Base-by-base conservation (phyloP, 2,888 invertebrate genomes). In the Acanthoscelides obtectus region DNA sequence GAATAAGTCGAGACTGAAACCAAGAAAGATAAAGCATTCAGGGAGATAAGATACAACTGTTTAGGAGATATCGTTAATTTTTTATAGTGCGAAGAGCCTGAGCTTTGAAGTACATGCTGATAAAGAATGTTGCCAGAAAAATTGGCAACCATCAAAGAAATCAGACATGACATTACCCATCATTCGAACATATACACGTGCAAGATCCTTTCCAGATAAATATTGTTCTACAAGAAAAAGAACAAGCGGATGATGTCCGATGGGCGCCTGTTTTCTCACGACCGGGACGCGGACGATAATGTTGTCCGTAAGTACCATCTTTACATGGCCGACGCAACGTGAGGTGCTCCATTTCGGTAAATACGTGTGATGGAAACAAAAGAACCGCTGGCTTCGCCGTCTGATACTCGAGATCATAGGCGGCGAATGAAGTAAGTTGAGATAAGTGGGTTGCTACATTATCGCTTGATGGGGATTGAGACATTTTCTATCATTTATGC, bases 361-460 rank as follows among this genome's bases (percentile, higher is more conserved):
- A 72, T 74, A 77, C 78, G 78, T 78, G 78, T 72, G 78, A 78
- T 77, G 76, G 75, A 76, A 76, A 69, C 72, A 72, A 78, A 77
- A 73, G 45, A 45, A 45, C 8, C 8, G 45, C 45, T 17, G 45
- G 17, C 45, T 45, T 12, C 3, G 45, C 45, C 17, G 45, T 45
- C 45, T 45, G 45, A 45, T 45, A 17, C 45, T 45, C 12, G 12
- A 3, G 5, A 45, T 45, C 45, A 45, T 45, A 17, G 45, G 45
- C 17, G 45, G 45, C 45, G 45, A 1, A 12, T n/a, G n/a, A n/a
- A n/a, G n/a, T n/a, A n/a, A n/a, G n/a, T n/a, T n/a, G n/a, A n/a
- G n/a, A n/a, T n/a, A n/a, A n/a, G n/a, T n/a, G n/a, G n/a, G n/a
- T n/a, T n/a, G n/a, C n/a, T n/a, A n/a, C n/a, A n/a, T n/a, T n/a